Base-by-base conservation (phyloP, 2,797 vertebrate species). In the Cottoperca gobio region DNA sequence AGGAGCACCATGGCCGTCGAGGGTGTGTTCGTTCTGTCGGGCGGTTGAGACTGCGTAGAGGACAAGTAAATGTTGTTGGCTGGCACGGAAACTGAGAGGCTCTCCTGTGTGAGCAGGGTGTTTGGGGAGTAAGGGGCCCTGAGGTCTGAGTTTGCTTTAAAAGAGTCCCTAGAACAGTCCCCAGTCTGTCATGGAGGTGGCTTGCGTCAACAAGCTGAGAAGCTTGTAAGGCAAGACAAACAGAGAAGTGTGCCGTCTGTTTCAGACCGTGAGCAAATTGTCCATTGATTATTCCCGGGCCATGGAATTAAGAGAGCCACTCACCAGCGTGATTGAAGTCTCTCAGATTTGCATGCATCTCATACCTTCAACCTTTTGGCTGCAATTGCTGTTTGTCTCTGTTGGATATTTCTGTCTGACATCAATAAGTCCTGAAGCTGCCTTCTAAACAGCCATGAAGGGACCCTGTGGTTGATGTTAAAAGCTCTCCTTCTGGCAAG, bases 41-140 rank as follows among this genome's bases (percentile, higher is more conserved):
- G 79, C 31, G 74, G 86, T 87, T 90, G 78, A 73, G 86, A 87
- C 84, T 81, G 83, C 81, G 19, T 19, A 42, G 78, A 90, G 87
- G 88, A 93, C 92, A 95, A 94, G 94, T 93, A 93, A 94, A 90
- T 85, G 87, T 86, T 89, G 92, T 90, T 93, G 91, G 82, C 84
- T 91, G 89, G 90, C 90, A 88, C 67, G 65, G 82, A 64, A 77
- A 89, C 89, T 92, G 82, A 90, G 88, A 91, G 79, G 76, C 83
- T 82, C 76, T 80, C 78, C 86, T 92, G 82, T 91, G 84, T 81
- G 86, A 82, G 77, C 58, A 1, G 75, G 45, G 71, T 86, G 81
- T 92, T 90, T 86, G 72, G 79, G 79, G 64, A 87, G 61, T 14
- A 42, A 68, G 81, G 82, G 83, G 82, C 86, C 79, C 81, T 72